A percentile compares a stretch with the other conserved stretches of the same genome.
Conservation (phyloP, 2,113 vertebrate genomes). For the Thryonomys swinderianus region DNA sequence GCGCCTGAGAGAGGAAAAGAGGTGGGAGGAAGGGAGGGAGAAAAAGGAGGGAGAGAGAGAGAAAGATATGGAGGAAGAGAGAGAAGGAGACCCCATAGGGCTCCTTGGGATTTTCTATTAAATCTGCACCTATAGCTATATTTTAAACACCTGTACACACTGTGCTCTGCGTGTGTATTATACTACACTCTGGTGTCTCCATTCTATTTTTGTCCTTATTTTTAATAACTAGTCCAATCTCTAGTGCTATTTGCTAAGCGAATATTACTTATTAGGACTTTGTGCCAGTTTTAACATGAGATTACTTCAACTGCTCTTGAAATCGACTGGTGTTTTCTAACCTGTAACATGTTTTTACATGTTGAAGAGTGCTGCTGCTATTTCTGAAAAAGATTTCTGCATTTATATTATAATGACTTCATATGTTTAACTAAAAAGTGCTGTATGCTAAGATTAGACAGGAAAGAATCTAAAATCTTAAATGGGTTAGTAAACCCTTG, state of each 20-base stretch:
- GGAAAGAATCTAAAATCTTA: conserved; percentile 71
- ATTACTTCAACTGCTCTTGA: conserved; percentile 78
- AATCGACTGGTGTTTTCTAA: conserved; percentile 79
- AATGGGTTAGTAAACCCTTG: conserved; percentile 67
- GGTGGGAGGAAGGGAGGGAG: neutral
- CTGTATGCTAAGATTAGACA: conserved; percentile 71
- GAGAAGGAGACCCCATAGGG: neutral
- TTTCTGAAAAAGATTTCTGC: conserved; percentile 60
- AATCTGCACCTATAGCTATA: neutral
- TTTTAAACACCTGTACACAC: neutral
- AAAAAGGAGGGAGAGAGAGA: too few species aligned
- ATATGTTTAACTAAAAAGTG: conserved; percentile 73
- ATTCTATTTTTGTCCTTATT: conserved; percentile 62
- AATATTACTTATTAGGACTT: conserved; percentile 62
- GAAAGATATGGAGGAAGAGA: too few species aligned
- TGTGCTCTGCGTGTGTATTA: neutral
- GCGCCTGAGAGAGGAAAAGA: neutral
- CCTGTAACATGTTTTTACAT: conserved; percentile 83
- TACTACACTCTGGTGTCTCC: conserved; percentile 3
- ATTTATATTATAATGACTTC: conserved; percentile 73
- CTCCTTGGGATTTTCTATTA: conserved; percentile 31
- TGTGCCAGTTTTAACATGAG: conserved; percentile 80
- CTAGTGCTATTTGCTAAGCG: conserved; percentile 66
- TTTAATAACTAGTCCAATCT: conserved; percentile 74
- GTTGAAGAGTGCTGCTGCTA: conserved; percentile 76